Evolutionary conservation across 2,797 vertebrate species (phyloP), one percentile per base, ranked within the genome.

Genomic region (Sebastolobus altivelis): DNA sequence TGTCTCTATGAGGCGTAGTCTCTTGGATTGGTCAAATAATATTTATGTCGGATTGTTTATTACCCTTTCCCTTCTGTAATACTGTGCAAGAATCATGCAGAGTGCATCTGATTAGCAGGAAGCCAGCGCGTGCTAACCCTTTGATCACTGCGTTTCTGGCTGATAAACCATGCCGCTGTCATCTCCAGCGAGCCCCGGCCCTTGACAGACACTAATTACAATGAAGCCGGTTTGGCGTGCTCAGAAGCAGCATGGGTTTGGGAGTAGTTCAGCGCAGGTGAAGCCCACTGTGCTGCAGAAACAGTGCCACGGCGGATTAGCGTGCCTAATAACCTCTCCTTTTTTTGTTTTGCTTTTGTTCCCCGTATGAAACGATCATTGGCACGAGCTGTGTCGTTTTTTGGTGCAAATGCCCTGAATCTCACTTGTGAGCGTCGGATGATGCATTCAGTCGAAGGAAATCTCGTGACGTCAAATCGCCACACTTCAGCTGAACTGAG

Each of bases 141-240:
- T 97, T 97, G 95, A 96, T 97, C 95, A 96, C 79, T 75, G 81
- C 85, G 91, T 86, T 89, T 89, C 91, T 88, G 85, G 93, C 95
- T 95, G 95, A 94, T 94, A 91, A 93, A 92, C 93, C 89, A 76
- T 90, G 93, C 94, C 93, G 88, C 93, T 92, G 95, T 95, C 94
- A 92, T 95, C 91, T 96, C 93, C 77, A 87, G 92, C 92, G 86
- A 92, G 85, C 88, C 88, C 86, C 79, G 77, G 90, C 67, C 85
- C 80, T 94, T 96, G 95, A 96, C 89, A 88, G 90, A 89, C 82
- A 82, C 89, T 94, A 95, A 95, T 96, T 94, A 93, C 83, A 89
- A 92, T 82, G 86, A 92, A 92, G 87, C 87, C 84, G 68, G 88
- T 92, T 90, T 90, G 93, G 89, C 90, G 80, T 86, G 84, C 82